Evolutionary conservation across 2,888 invertebrate genomes (phyloP).

Genomic region (Philonicus albiceps): DNA sequence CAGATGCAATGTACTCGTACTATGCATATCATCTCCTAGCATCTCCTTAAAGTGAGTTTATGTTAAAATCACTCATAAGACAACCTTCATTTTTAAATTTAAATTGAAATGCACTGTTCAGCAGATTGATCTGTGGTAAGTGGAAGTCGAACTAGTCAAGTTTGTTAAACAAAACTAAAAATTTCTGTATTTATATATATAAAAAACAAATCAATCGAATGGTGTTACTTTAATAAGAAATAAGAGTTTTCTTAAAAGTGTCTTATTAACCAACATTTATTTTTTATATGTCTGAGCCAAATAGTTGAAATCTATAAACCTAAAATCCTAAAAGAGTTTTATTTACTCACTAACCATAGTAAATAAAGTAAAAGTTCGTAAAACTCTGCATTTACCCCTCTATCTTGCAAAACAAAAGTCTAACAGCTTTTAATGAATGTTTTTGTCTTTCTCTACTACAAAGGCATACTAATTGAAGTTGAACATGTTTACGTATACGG

Average conservation of each 20-base stretch:
- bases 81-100: not conserved
- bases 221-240: too few relatives aligned
- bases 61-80: not conserved
- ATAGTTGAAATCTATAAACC: too few relatives aligned
- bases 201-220: too few relatives aligned
- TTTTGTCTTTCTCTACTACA: not conserved
- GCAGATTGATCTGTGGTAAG: not conserved
- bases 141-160: not conserved
- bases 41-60: not conserved
- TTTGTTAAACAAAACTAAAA: not conserved
- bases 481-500: not conserved
- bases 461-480: not conserved
- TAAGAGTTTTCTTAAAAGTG: too few relatives aligned
- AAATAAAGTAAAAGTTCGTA: not conserved
- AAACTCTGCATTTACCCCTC: not conserved
- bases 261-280: too few relatives aligned
- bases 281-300: too few relatives aligned
- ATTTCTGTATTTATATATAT: too few relatives aligned
- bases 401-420: not conserved
- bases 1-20: not conserved
- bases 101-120: not conserved
- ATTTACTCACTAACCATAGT: not conserved
- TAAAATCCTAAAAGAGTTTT: too few relatives aligned
- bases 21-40: not conserved
- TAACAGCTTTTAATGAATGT: not conserved